Conservation (phyloP, 1,140 invertebrate genomes). For the Leguminivora glycinivorella region DNA sequence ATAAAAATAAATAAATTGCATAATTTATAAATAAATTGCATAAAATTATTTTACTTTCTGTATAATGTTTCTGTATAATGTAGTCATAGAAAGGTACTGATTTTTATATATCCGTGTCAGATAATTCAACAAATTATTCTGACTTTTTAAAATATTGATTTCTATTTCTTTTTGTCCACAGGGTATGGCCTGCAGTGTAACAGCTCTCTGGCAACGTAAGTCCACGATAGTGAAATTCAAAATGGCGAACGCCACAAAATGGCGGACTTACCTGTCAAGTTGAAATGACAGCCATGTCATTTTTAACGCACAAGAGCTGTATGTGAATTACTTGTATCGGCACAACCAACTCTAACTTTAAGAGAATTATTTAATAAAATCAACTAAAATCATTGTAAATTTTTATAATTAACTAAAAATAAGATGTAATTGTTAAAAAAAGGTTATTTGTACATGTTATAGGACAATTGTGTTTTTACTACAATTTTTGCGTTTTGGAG, state of each 20-base stretch:
- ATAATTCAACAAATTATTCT: no score
- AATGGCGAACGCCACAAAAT: slow-evolving; percentile 37
- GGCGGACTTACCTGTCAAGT: slow-evolving; percentile 26
- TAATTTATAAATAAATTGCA: no score
- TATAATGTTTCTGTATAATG: no score
- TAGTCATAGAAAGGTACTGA: no score
- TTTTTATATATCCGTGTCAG: no score
- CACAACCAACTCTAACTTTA: slow-evolving; percentile 71
- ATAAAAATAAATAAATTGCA: no score
- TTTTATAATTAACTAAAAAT: slow-evolving; percentile 59
- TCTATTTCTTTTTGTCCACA: slow-evolving; percentile 58
- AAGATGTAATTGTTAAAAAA: slow-evolving; percentile 53
- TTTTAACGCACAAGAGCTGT: slow-evolving; percentile 3
- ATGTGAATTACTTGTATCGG: slow-evolving; percentile 46
- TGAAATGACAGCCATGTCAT: slow-evolving; percentile 2
- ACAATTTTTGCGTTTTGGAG: slow-evolving; percentile 8
- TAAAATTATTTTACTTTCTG: no score
- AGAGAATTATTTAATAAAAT: slow-evolving; percentile 67
- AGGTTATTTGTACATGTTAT: slow-evolving; percentile 54
- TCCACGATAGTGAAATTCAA: slow-evolving; percentile 41
- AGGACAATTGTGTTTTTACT: slow-evolving; percentile 18
- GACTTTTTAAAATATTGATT: slow-evolving; percentile 26
- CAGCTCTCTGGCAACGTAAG: slow-evolving; percentile 44
- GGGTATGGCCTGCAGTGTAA: slow-evolving; percentile 76
- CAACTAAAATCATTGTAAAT: slow-evolving; percentile 68